phyloP scores from a whole-genome alignment of 53 echinoderm and acorn worm species.

The Pentamera pediparva region DNA sequence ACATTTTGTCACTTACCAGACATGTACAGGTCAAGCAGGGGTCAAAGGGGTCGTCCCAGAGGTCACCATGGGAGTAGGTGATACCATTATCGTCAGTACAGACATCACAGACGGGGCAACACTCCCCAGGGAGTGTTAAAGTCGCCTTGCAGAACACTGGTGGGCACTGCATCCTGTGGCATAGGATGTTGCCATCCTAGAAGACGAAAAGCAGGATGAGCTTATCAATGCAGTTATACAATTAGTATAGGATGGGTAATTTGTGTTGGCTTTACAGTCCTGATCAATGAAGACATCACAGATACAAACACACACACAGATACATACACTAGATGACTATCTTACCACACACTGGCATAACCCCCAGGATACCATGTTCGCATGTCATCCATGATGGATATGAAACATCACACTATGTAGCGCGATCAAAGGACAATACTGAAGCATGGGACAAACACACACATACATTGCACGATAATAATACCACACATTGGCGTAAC shows the following conservation, averaged over 20 bases:
- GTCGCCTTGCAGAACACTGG: constrained; percentile 27
- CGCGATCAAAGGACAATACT: neutral
- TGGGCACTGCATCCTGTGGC: constrained; percentile 39
- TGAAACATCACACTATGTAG: too few relatives aligned
- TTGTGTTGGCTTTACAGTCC: too few relatives aligned
- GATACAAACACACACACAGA: too few relatives aligned
- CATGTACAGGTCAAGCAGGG: constrained; percentile 60
- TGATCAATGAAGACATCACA: too few relatives aligned
- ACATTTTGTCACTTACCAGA: constrained; percentile 39
- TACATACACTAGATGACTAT: too few relatives aligned
- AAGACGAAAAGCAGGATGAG: neutral
- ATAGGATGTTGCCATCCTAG: constrained; percentile 53
- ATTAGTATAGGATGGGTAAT: too few relatives aligned
- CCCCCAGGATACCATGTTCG: too few relatives aligned
- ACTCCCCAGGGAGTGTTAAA: constrained; percentile 41
- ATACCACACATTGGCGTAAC: too few relatives aligned
- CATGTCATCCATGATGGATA: too few relatives aligned
- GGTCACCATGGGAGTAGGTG: constrained; percentile 56
- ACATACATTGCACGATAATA: neutral
- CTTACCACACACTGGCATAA: too few relatives aligned
- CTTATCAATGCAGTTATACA: too few relatives aligned
- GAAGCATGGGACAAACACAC: neutral
- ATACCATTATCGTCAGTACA: constrained; percentile 45
- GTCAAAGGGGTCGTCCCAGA: constrained; percentile 41
- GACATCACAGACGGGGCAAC: constrained; percentile 55